Conservation (phyloP, 2,888 invertebrate species). For the Platycnemis pennipes region DNA sequence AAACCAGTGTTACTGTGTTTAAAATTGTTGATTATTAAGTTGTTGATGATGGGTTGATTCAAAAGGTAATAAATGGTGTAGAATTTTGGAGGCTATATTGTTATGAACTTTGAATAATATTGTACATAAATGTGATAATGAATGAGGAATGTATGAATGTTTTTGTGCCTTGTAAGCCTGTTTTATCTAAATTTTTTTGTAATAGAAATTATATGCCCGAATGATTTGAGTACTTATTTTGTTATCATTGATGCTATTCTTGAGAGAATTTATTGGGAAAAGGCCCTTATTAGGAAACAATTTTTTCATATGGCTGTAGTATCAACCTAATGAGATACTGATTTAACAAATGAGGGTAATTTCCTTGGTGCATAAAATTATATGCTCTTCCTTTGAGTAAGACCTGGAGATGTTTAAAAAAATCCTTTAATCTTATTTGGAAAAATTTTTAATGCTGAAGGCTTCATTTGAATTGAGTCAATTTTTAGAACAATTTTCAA, state of each 20-base stretch:
- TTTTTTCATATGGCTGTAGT: not conserved
- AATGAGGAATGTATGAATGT: constrained; percentile 67
- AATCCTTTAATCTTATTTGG: not conserved
- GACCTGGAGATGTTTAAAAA: not conserved
- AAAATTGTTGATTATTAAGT: constrained; percentile 65
- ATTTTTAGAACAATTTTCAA: constrained; percentile 24
- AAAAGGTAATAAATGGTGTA: constrained; percentile 60
- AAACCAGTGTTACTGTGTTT: constrained; percentile 65
- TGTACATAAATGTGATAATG: constrained; percentile 67
- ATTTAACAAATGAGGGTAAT: not conserved
- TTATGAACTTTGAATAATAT: constrained; percentile 67
- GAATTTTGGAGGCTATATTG: constrained; percentile 66
- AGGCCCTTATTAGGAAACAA: not conserved
- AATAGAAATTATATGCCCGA: constrained; percentile 65
- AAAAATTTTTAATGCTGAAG: not conserved
- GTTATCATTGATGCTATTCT: constrained; percentile 9
- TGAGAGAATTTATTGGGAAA: not conserved
- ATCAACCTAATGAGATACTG: not conserved
- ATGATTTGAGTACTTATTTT: constrained; percentile 59
- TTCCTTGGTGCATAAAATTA: not conserved
- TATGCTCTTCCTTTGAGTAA: not conserved
- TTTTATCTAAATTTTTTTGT: constrained; percentile 66
- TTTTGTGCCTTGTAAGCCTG: constrained; percentile 66
- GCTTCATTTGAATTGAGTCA: constrained; percentile 10
- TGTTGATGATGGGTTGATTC: constrained; percentile 60